Percentiles rank a stretch among this genome's conserved stretches.
These are phyloP conservation scores for Ptyas mucosa DNA, from an alignment of 2,113 vertebrate species.

Conservation along the genomic window DNA sequence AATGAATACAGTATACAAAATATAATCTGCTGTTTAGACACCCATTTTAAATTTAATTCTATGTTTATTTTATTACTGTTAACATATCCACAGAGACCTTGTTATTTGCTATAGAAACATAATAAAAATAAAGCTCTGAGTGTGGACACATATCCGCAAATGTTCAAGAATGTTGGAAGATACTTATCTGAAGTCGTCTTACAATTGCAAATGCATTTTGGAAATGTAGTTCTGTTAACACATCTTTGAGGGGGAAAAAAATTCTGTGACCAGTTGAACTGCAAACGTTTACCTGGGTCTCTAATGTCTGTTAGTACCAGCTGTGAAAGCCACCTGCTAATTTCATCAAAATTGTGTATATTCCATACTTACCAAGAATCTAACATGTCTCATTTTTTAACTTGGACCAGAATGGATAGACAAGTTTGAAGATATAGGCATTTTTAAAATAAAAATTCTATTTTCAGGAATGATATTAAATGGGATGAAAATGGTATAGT, in stretches of 20 bases:
- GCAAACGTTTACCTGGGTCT: neutral
- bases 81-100: slow-evolving; percentile 48
- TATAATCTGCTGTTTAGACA: slow-evolving; percentile 25
- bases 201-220: neutral
- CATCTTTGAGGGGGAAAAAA: neutral
- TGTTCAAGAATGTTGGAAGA: neutral
- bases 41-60: slow-evolving; percentile 48
- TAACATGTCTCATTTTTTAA: neutral
- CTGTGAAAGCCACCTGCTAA: neutral
- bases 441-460: neutral
- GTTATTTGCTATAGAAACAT: slow-evolving; percentile 57
- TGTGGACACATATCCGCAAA: neutral
- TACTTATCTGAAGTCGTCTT: slow-evolving; percentile 17
- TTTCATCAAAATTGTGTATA: neutral
- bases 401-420: neutral
- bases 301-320: neutral
- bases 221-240: neutral
- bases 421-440: neutral
- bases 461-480: neutral
- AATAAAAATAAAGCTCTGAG: neutral
- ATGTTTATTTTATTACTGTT: slow-evolving; percentile 56
- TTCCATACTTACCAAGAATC: neutral
- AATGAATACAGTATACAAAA: slow-evolving; percentile 21
- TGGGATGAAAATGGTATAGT: neutral
- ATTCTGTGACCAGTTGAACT: neutral